A percentile compares a stretch with the other conserved stretches of the same genome.
These are phyloP conservation scores for Lasiommata megera DNA, from an alignment of 2,888 invertebrate genomes.

Conservation along the genomic window DNA sequence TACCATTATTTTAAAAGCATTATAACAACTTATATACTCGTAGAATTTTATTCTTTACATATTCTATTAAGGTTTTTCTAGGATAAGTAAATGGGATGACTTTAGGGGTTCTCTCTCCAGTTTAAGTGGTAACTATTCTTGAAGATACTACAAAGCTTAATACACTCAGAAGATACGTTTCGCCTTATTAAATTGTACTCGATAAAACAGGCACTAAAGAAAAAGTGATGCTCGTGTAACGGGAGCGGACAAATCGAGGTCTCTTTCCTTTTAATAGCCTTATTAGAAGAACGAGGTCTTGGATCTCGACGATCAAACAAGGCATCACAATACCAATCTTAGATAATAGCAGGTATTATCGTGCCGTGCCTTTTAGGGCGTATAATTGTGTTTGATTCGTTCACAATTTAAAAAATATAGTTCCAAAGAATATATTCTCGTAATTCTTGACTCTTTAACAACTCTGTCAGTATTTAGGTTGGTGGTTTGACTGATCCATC, in stretches of 20 bases:
- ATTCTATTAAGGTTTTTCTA: no score
- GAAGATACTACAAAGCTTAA: background rate
- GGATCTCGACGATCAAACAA: slow-evolving; percentile 2
- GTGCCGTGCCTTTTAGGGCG: background rate
- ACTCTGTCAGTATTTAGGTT: no score
- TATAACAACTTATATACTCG: no score
- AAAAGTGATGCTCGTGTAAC: background rate
- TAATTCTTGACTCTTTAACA: no score
- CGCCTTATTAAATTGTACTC: background rate
- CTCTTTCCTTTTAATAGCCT: slow-evolving; percentile 7
- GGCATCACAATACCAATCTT: slow-evolving; percentile 4
- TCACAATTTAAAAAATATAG: no score
- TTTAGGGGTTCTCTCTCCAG: no score
- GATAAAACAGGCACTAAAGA: slow-evolving; percentile 1
- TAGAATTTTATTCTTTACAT: no score
- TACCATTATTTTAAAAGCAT: no score
- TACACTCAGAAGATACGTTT: background rate
- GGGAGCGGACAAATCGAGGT: slow-evolving; percentile 5
- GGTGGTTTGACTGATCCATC: no score
- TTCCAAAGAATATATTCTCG: no score
- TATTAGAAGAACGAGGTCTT: slow-evolving; percentile 8
- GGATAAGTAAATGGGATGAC: no score
- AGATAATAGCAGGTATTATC: background rate
- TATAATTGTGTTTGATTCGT: background rate
- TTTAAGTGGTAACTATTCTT: no score